Percentiles rank a stretch among this genome's conserved stretches.
Conservation (phyloP, 2,113 vertebrate genomes). For the Podocnemis expansa region DNA sequence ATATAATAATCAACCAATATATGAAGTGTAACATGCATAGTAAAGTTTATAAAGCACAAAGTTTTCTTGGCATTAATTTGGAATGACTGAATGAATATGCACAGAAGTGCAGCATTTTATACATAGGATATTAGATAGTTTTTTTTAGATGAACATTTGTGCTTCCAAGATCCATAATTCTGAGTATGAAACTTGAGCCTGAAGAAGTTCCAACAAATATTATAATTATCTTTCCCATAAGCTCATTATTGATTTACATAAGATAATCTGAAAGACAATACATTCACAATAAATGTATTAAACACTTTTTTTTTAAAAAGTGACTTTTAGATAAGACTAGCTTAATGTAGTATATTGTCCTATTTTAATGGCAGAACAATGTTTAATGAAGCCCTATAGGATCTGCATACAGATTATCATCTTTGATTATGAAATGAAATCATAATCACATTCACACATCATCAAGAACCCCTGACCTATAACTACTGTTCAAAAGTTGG, state of each 20-base stretch:
- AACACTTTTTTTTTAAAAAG: neutral
- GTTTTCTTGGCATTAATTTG: neutral
- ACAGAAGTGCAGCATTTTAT: neutral
- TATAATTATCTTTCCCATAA: neutral
- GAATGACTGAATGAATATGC: neutral
- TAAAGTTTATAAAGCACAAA: neutral
- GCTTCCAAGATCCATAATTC: neutral
- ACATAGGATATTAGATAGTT: fast-evolving
- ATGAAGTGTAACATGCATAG: neutral
- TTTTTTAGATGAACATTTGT: neutral
- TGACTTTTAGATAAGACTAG: neutral
- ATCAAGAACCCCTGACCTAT: neutral
- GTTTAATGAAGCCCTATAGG: neutral
- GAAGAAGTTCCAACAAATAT: neutral
- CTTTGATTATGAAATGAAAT: constrained; percentile 2
- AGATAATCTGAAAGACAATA: neutral
- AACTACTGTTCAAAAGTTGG: neutral
- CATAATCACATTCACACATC: neutral
- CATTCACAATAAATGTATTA: neutral
- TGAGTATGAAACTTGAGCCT: neutral
- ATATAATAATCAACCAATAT: neutral
- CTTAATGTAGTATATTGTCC: neutral
- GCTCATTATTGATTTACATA: neutral
- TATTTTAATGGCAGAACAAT: neutral
- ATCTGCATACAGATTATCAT: neutral